Evolutionary conservation across 2,797 vertebrate species (phyloP), one percentile per base, ranked within the genome.

Genomic region (Sebastiscus tertius): DNA sequence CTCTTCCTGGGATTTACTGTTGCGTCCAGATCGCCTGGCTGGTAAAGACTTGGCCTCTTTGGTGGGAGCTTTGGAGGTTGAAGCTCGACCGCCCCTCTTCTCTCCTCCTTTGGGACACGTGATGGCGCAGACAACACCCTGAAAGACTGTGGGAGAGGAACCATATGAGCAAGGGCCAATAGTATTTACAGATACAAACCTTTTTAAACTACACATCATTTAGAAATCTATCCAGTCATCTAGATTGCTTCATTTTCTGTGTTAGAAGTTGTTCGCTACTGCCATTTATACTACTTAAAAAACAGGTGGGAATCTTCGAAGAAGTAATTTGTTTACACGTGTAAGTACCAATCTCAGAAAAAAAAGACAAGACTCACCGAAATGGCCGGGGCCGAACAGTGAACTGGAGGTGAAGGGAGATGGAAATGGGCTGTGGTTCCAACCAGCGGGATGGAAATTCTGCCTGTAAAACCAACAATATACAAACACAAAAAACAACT

Each of bases 81-180:
- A 96, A 54, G 96, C 95, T 63, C 97, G 94, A 58, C 95, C 90
- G 61, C 97, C 96, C 71, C 97, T 96, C 85, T 98, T 98, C 82
- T 97, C 98, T 74, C 96, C 98, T 87, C 98, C 98, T 94, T 97
- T 98, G 27, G 97, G 94, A 92, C 97, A 97, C 0, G 97, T 96
- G 90, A 98, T 93, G 61, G 96, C 96, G 77, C 96, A 97, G 77
- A 93, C 96, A 69, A 96, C 97, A 68, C 96, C 96, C 91, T 95
- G 95, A 91, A 96, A 96, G 79, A 94, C 97, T 98, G 92, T 75
- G 85, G 59, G 14, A 59, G 18, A 89, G 20, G 88, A 49, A 31
- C 4, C 6, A 72, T 4, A 31, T 70, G 5, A 79, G 11, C 29
- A 46, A 20, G 13, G 2, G 10, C 8, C 5, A 0, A 4, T 0